Base-by-base conservation (phyloP, 2,888 invertebrate species). In the Ctena decussata region DNA sequence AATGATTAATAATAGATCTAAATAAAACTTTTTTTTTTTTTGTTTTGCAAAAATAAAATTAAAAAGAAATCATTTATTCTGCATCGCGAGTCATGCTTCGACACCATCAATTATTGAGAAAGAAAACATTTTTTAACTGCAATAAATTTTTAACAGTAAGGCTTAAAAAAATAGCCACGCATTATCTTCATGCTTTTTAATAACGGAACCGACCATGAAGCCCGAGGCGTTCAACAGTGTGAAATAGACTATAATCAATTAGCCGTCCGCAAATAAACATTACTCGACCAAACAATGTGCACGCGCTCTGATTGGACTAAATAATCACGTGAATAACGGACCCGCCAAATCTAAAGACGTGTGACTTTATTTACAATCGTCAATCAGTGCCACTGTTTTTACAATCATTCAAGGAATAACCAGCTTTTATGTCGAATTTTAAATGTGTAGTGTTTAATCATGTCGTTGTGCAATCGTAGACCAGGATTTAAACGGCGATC, bases 281-380 rank as follows among this genome's bases (percentile, higher is more conserved):
- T 80, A 80, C 81, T 86, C 80, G 39, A 1, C 60, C 60, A 21
- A n/a, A 60, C 21, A 30, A 60, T 60, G 11, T 11, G 60, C 60
- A 60, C 60, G 60, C 60, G 60, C 60, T 87, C 71, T 91, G 82
- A 93, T 94, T 94, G 93, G 94, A 69, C 76, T 35, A 81, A 60
- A 39, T 32, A 5, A 75, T 91, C 94, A 93, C 91, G 92, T 93
- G 94, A 77, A 87, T 87, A 92, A 92, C 93, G 91, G 91, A 88
- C 93, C 93, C 94, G 94, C 94, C 93, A 94, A 93, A 91, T 92
- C 87, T 84, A 93, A 92, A 90, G 89, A 85, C 81, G 83, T 85
- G 79, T 82, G 80, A 78, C 60, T 80, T 80, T 80, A 81, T 86
- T 85, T 85, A 84, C 81, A 80, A 79, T 81, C 79, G 60, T 80